A percentile compares a stretch with the other conserved stretches of the same genome.
Evolutionary conservation across 2,797 vertebrate genomes (phyloP).

Genomic region (Megaceryle alcyon): DNA sequence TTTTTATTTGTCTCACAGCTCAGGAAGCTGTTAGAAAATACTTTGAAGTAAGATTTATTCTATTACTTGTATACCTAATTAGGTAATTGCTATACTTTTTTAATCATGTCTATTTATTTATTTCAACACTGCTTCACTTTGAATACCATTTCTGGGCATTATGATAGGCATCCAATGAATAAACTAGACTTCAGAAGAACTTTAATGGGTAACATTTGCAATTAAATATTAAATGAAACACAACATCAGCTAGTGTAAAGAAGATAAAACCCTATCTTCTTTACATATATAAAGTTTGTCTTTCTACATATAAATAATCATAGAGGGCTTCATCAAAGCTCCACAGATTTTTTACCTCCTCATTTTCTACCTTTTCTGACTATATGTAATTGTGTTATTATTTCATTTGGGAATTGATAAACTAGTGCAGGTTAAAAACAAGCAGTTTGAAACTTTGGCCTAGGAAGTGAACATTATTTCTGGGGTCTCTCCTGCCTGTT

Average conservation of each 20-base stretch:
- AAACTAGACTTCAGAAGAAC: background rate
- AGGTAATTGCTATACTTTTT: background rate
- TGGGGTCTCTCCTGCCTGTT: background rate
- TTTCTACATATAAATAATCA: background rate
- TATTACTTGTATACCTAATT: background rate
- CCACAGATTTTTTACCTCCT: background rate
- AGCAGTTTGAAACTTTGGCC: background rate
- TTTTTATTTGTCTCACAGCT: background rate
- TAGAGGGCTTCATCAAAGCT: background rate
- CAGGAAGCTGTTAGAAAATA: background rate
- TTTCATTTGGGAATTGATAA: background rate
- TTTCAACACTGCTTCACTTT: background rate
- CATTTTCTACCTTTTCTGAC: background rate
- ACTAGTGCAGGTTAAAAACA: background rate
- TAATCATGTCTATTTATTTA: background rate
- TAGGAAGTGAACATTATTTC: background rate
- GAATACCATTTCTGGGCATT: background rate
- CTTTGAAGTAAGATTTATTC: background rate
- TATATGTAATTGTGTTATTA: background rate
- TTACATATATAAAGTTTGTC: background rate
- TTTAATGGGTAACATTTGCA: background rate
- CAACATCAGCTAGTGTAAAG: background rate
- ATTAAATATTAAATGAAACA: background rate
- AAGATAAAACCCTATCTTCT: background rate
- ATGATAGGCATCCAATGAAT: background rate